A percentile compares a stretch with the other conserved stretches of the same genome.
These are phyloP conservation scores for Carcinoscorpius rotundicauda DNA, from an alignment of 1,140 invertebrate genomes.

Conservation along the genomic window DNA sequence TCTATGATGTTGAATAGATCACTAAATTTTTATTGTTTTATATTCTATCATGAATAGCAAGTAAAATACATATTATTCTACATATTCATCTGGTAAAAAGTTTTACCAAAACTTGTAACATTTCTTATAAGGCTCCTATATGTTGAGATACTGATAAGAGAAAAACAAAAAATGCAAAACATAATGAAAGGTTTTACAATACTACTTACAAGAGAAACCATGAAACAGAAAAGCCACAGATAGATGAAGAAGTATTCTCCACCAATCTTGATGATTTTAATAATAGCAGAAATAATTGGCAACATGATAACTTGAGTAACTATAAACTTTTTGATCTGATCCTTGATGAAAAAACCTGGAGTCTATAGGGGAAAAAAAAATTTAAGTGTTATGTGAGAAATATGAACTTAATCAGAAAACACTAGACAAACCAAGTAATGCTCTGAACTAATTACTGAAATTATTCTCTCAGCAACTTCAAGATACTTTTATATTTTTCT, in stretches of 20 bases:
- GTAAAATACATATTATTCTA: too few species aligned
- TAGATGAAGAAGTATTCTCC: slow-evolving; percentile 73
- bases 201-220: slow-evolving; percentile 41
- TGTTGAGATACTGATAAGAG: too few species aligned
- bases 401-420: not conserved
- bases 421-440: too few species aligned
- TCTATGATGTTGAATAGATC: too few species aligned
- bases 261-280: slow-evolving; percentile 72
- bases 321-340: slow-evolving; percentile 75
- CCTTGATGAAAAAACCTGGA: slow-evolving; percentile 80
- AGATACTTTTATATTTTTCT: too few species aligned
- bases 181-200: slow-evolving; percentile 1
- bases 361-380: slow-evolving; percentile 49
- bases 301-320: slow-evolving; percentile 60
- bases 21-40: too few species aligned
- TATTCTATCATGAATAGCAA: too few species aligned
- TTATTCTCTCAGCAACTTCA: too few species aligned
- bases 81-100: too few species aligned
- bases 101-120: too few species aligned
- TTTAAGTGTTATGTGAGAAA: not conserved
- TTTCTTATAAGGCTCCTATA: too few species aligned
- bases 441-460: not conserved
- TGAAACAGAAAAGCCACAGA: slow-evolving; percentile 78
- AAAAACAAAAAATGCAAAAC: slow-evolving; percentile 26
- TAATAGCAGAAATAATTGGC: slow-evolving; percentile 63